Evolutionary conservation across 92 coral and sea anemone species (phyloP).

Genomic region (Porites cylindrica): DNA sequence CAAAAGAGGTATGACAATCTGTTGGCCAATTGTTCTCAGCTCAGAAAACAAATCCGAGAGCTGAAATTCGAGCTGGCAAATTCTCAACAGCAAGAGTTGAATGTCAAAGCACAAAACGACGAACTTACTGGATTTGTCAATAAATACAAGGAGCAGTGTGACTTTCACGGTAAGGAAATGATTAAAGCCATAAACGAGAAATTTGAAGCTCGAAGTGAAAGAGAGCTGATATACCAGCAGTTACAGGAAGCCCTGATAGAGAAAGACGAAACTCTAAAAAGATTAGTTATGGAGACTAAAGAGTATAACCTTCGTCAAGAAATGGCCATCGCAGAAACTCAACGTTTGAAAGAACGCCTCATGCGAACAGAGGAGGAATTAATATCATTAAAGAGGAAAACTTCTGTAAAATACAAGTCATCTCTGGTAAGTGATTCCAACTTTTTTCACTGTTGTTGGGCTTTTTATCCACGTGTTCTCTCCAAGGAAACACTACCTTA

Average conservation of each 20-base stretch:
- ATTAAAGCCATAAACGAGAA: conserved; percentile 82
- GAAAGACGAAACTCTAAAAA: conserved; percentile 76
- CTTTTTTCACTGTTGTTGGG: not conserved
- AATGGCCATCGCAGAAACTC: conserved; percentile 63
- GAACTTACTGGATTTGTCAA: conserved; percentile 70
- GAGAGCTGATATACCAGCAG: conserved; percentile 69
- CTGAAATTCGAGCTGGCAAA: conserved; percentile 70
- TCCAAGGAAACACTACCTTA: too few relatives aligned
- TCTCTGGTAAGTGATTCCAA: conserved; percentile 5
- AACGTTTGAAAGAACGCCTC: conserved; percentile 63
- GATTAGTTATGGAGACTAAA: conserved; percentile 70
- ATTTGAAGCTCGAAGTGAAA: conserved; percentile 76
- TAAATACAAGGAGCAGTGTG: conserved; percentile 78
- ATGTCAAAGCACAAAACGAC: conserved; percentile 62
- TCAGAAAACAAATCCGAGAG: conserved; percentile 71
- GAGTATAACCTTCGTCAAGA: conserved; percentile 73
- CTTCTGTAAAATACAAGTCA: not conserved
- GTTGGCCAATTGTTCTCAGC: conserved; percentile 72
- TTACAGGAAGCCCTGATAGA: conserved; percentile 63
- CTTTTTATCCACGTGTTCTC: too few relatives aligned
- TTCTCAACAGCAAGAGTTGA: conserved; percentile 60
- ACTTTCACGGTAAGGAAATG: conserved; percentile 66
- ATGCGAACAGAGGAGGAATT: conserved; percentile 48
- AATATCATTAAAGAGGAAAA: conserved; percentile 18
- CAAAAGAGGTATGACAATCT: conserved; percentile 75